Percentiles rank a stretch among this genome's conserved stretches.
Conservation (phyloP, 1,140 invertebrate species). For the Bradynema listronoti region DNA sequence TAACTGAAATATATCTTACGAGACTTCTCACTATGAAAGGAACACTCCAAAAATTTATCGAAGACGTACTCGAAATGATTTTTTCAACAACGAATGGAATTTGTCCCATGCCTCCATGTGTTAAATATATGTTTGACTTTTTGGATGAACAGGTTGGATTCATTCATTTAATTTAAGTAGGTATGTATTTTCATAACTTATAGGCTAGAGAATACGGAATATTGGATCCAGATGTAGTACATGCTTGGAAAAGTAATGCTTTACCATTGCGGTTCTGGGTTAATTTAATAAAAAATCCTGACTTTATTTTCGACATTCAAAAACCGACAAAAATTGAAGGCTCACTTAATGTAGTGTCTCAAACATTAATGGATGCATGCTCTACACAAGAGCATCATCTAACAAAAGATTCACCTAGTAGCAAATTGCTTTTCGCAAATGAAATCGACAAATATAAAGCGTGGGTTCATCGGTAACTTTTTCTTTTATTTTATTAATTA, state of each 20-base stretch:
- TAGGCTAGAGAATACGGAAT: slow-evolving; percentile 67
- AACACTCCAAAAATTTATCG: slow-evolving; percentile 73
- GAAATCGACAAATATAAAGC: slow-evolving; percentile 98
- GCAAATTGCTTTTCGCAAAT: slow-evolving; percentile 96
- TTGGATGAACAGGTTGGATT: slow-evolving; percentile 80
- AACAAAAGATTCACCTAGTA: slow-evolving; percentile 97
- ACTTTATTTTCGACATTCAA: slow-evolving; percentile 98
- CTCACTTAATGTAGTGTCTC: slow-evolving; percentile 93
- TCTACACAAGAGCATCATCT: slow-evolving; percentile 95
- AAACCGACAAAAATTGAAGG: slow-evolving; percentile 99
- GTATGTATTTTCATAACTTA: neutral
- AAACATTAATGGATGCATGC: slow-evolving; percentile 99
- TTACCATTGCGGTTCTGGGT: slow-evolving; percentile 86
- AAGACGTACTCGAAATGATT: slow-evolving; percentile 96
- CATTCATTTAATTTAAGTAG: slow-evolving; percentile 68
- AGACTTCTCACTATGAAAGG: slow-evolving; percentile 89
- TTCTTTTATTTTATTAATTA: slow-evolving; percentile 5
- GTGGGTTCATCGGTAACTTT: slow-evolving; percentile 83
- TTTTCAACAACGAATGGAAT: slow-evolving; percentile 70
- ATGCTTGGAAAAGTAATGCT: slow-evolving; percentile 98
- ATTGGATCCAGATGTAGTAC: slow-evolving; percentile 68
- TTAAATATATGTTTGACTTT: slow-evolving; percentile 99
- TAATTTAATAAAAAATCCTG: slow-evolving; percentile 99
- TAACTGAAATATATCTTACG: slow-evolving; percentile 97
- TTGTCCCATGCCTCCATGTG: slow-evolving; percentile 80